Conservation (phyloP, 1,140 invertebrate species). For the Onthophagus taurus region DNA sequence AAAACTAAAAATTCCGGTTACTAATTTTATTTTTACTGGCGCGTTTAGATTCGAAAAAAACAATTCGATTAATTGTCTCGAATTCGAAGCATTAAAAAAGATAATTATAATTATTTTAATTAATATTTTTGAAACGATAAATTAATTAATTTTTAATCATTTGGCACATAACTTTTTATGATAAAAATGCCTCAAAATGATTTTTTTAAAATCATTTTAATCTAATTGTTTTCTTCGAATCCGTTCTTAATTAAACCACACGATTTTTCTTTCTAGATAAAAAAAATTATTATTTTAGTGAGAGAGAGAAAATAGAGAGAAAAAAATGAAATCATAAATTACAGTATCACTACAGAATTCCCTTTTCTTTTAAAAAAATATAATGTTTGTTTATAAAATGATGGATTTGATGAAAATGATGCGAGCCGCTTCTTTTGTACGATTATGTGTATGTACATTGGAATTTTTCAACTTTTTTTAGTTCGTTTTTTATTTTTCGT, state of each 20-base stretch:
- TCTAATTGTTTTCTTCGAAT: no score
- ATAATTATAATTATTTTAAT: no score
- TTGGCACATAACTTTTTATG: constrained; percentile 21
- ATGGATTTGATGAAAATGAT: constrained; percentile 17
- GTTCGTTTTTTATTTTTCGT: constrained; percentile 12
- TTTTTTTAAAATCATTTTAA: no score
- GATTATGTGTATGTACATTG: constrained; percentile 33
- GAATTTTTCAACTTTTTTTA: constrained; percentile 19
- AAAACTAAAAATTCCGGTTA: no score
- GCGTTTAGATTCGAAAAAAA: no score
- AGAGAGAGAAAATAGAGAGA: constrained; percentile 14
- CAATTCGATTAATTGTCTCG: no score
- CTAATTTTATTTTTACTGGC: no score
- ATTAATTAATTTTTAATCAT: constrained; percentile 15
- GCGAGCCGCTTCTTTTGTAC: constrained; percentile 31
- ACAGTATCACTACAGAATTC: constrained; percentile 33
- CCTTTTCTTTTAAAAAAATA: constrained; percentile 32
- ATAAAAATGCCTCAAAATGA: constrained; percentile 14
- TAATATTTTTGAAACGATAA: no score
- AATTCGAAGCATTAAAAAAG: no score
- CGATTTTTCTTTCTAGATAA: background rate
- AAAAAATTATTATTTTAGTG: constrained; percentile 14
- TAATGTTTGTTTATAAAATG: constrained; percentile 30
- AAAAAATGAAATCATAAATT: constrained; percentile 20
- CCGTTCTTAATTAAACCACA: constrained; percentile 21